Conservation (phyloP, 2,113 vertebrate species). For the Okapia johnstoni region DNA sequence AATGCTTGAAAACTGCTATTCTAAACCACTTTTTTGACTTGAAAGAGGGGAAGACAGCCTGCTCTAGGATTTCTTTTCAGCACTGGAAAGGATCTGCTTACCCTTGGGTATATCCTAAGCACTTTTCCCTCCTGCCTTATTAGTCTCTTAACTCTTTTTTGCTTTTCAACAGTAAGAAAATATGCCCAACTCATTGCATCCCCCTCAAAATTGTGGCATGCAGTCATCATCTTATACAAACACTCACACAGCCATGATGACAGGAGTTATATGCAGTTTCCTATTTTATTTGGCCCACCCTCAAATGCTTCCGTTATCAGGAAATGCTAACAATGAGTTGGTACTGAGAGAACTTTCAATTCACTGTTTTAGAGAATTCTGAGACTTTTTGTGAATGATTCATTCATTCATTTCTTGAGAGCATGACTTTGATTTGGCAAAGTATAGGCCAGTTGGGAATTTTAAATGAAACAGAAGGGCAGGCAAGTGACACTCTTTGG, state of each 20-base stretch:
- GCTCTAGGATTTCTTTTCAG: not conserved
- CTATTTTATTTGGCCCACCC: not conserved
- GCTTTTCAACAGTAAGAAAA: constrained; percentile 10
- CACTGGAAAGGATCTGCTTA: not conserved
- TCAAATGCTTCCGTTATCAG: not conserved
- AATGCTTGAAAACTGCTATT: not conserved
- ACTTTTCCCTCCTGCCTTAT: not conserved
- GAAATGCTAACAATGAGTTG: constrained; percentile 29
- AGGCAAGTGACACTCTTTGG: not conserved
- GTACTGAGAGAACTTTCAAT: constrained; percentile 23
- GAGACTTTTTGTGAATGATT: constrained; percentile 43
- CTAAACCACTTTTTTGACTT: not conserved
- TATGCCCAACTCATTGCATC: not conserved
- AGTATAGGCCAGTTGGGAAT: not conserved
- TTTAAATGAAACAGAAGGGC: constrained; percentile 15
- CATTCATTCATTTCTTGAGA: constrained; percentile 43
- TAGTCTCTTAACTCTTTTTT: not conserved
- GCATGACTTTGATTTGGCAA: not conserved
- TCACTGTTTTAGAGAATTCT: constrained; percentile 35
- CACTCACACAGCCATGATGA: not conserved
- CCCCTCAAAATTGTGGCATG: not conserved
- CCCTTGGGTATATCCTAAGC: not conserved
- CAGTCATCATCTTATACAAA: not conserved
- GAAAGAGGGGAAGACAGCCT: not conserved
- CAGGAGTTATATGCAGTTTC: not conserved